Base-by-base conservation (phyloP, 2,888 invertebrate species). In the Ligdia adustata region DNA sequence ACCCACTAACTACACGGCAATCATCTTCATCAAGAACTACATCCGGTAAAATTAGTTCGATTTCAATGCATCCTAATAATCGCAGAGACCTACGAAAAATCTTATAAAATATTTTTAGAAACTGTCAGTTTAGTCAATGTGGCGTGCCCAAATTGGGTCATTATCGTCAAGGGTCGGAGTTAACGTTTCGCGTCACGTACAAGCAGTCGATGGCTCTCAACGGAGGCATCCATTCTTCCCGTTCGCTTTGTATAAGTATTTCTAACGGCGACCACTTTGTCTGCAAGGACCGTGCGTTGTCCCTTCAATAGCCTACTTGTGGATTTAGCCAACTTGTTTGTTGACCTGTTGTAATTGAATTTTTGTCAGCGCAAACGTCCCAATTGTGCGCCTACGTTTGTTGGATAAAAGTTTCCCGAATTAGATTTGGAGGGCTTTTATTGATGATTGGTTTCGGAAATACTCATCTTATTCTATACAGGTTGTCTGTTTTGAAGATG, bases 121-220 rank as follows among this genome's bases (percentile, higher is more conserved):
- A n/a, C n/a, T n/a, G n/a, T n/a, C n/a, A n/a, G n/a, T n/a, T n/a
- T n/a, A n/a, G n/a, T n/a, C n/a, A n/a, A n/a, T n/a, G n/a, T n/a
- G n/a, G n/a, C n/a, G n/a, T n/a, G n/a, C n/a, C n/a, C n/a, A n/a
- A n/a, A n/a, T n/a, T n/a, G n/a, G n/a, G n/a, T n/a, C n/a, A n/a
- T n/a, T n/a, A n/a, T n/a, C n/a, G n/a, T n/a, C n/a, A n/a, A n/a
- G 53, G 57, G 64, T 64, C 64, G 29, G 65, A 64, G 68, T 71
- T 79, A 64, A 58, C 69, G 69, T 77, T 79, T 77, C 78, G 68
- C 62, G 60, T 78, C 80, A 82, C 82, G 80, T 80, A 55, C 59
- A 45, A 31, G 38, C 62, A 64, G 62, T 68, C 73, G 69, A 81
- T 76, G 75, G 79, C 69, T 68, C 78, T 79, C 75, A 35, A 55